Evolutionary conservation across 2,797 vertebrate genomes (phyloP).

Genomic region (Crocidura indochinensis): DNA sequence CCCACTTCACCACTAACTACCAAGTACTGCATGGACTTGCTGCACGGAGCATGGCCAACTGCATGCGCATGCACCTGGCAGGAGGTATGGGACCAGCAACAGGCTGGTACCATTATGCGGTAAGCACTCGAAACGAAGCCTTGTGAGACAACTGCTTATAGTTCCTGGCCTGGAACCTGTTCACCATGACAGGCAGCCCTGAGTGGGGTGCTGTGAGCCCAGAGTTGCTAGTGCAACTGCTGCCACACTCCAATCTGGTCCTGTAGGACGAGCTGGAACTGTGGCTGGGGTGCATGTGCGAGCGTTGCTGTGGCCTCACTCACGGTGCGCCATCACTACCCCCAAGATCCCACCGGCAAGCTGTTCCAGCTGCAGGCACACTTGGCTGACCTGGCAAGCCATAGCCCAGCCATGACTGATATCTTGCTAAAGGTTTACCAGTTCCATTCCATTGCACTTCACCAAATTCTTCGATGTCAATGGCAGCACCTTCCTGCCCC

Average conservation of each 20-base stretch:
- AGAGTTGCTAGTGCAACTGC: constrained; percentile 95
- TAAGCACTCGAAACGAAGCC: constrained; percentile 91
- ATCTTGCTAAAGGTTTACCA: constrained; percentile 97
- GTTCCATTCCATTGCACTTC: constrained; percentile 96
- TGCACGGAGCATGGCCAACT: constrained; percentile 96
- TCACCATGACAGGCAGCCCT: constrained; percentile 93
- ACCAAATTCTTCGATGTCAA: constrained; percentile 98
- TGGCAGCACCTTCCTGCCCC: constrained; percentile 97
- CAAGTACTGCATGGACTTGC: constrained; percentile 94
- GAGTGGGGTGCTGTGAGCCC: constrained; percentile 96
- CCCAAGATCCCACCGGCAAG: constrained; percentile 96
- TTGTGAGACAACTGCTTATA: constrained; percentile 96
- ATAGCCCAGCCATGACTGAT: constrained; percentile 93
- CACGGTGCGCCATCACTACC: constrained; percentile 94
- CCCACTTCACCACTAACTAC: constrained; percentile 96
- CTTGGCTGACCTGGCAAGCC: constrained; percentile 92
- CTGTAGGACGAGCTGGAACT: constrained; percentile 97
- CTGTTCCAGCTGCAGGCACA: constrained; percentile 97
- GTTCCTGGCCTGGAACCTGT: constrained; percentile 98
- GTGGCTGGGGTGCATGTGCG: constrained; percentile 92
- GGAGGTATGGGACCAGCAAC: constrained; percentile 95
- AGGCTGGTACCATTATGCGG: constrained; percentile 97
- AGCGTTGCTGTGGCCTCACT: constrained; percentile 90
- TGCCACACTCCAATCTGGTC: constrained; percentile 97
- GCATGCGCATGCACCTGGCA: constrained; percentile 96